Percentiles rank a stretch among this genome's conserved stretches.
phyloP scores from a whole-genome alignment of 2,113 vertebrate genomes.

The Acrocephalus kingi region DNA sequence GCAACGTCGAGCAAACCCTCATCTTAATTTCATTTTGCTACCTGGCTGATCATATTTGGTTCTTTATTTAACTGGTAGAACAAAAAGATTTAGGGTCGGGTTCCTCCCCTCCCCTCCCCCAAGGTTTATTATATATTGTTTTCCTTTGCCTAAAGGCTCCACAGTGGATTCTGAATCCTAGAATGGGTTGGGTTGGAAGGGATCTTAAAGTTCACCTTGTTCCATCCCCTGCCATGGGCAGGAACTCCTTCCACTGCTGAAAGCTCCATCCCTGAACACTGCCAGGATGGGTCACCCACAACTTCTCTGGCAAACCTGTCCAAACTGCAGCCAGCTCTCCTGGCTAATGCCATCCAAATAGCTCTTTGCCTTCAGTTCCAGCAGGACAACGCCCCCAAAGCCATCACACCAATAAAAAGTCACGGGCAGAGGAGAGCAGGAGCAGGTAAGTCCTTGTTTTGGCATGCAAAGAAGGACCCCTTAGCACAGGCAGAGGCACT shows the following conservation, averaged over 20 bases:
- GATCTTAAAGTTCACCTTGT: neutral
- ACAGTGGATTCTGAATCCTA: neutral
- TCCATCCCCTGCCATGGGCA: neutral
- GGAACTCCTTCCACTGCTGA: neutral
- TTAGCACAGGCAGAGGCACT: neutral
- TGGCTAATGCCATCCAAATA: neutral
- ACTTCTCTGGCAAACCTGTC: neutral
- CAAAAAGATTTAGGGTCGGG: neutral
- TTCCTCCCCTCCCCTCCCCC: neutral
- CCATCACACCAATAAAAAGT: neutral
- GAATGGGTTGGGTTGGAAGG: neutral
- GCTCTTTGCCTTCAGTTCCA: neutral
- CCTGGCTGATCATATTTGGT: neutral
- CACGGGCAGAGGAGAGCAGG: accelerated
- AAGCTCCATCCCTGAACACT: neutral
- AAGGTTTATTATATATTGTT: neutral
- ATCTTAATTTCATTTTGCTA: neutral
- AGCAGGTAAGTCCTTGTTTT: neutral
- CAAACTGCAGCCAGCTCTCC: neutral
- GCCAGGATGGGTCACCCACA: neutral
- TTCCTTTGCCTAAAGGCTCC: neutral
- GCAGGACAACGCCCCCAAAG: neutral
- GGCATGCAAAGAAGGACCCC: neutral
- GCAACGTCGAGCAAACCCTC: neutral
- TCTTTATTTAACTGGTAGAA: neutral